Base-by-base conservation (phyloP, 2,113 vertebrate species). In the Petaurus breviceps region DNA sequence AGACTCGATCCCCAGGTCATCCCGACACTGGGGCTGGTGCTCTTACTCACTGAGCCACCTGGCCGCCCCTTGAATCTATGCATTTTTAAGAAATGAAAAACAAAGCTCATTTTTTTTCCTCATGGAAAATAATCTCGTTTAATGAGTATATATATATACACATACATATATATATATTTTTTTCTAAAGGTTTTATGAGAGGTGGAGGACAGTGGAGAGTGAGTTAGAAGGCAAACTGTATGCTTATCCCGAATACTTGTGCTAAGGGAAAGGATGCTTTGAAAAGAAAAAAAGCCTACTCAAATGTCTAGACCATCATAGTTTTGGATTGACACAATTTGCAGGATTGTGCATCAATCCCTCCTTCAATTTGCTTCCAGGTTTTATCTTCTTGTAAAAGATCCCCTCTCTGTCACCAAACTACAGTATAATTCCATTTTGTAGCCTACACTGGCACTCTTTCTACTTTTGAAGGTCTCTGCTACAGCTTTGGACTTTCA, bases 371-470 rank as follows among this genome's bases (percentile, higher is more conserved):
- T 3, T 12, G 2, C 1, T 9, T 49, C n/a, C 16, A 55, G 50
- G 22, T 43, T 93, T 23, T 52, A 46, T n/a, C 7, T 26, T 57
- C 31, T 46, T 1, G 2, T 3, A 25, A 53, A 1, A 25, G 4
- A 7, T 50, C 26, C 50, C 23, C 16, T 22, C 52, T 51, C 89
- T 24, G 25, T 22, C 37, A 28, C 24, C 53, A 25, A 22, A 43
- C 49, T 46, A 0, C 0, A 37, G 5, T 3, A 3, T 43, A 2
- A 55, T 28, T 50, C 89, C 51, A 49, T 28, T 8, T 6, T 14
- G 0, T 1, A 1, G 28, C 26, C 50, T 23, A 11, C 50, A 0
- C 3, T 25, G 61, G 28, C 28, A 19, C 0, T 19, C 22, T 46
- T 11, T 3, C 49, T 12, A 51, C 53, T 93, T 43, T 51, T 43